A percentile compares a stretch with the other conserved stretches of the same genome.
These are phyloP conservation scores for Podarcis cretensis DNA, from an alignment of 2,113 vertebrate species.

Conservation along the genomic window DNA sequence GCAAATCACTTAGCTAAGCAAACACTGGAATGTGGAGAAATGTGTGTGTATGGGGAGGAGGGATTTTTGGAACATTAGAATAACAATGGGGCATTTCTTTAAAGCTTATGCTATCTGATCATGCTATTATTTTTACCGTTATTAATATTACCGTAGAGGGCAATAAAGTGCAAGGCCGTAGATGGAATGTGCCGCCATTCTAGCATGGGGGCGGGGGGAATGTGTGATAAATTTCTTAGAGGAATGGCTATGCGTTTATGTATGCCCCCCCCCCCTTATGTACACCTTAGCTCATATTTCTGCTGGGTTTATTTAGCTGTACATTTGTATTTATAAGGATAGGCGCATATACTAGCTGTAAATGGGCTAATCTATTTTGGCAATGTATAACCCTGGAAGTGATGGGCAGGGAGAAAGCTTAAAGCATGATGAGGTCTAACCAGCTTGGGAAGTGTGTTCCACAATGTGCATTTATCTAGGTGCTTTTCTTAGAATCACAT, in stretches of 20 bases:
- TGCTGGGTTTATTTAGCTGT: constrained; percentile 21
- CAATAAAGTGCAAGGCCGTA: constrained; percentile 25
- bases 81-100: not conserved
- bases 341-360: constrained; percentile 10
- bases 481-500: not conserved
- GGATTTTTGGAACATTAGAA: constrained; percentile 17
- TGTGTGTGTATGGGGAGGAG: not conserved
- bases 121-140: constrained; percentile 9
- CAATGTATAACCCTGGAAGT: constrained; percentile 8
- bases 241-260: constrained; percentile 20
- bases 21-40: constrained; percentile 10
- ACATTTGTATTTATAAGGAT: constrained; percentile 26
- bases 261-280: not conserved
- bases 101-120: constrained; percentile 22
- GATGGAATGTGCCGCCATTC: constrained; percentile 2
- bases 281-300: constrained; percentile 1
- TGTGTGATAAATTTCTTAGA: constrained; percentile 17
- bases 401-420: constrained; percentile 34
- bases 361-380: constrained; percentile 26
- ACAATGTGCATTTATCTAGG: not conserved
- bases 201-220: not conserved
- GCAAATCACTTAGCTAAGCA: constrained; percentile 40
- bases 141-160: constrained; percentile 49
- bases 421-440: not conserved
- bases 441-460: not conserved